phyloP scores from a whole-genome alignment of 1,140 invertebrate genomes.

The Eulimnadia texana region DNA sequence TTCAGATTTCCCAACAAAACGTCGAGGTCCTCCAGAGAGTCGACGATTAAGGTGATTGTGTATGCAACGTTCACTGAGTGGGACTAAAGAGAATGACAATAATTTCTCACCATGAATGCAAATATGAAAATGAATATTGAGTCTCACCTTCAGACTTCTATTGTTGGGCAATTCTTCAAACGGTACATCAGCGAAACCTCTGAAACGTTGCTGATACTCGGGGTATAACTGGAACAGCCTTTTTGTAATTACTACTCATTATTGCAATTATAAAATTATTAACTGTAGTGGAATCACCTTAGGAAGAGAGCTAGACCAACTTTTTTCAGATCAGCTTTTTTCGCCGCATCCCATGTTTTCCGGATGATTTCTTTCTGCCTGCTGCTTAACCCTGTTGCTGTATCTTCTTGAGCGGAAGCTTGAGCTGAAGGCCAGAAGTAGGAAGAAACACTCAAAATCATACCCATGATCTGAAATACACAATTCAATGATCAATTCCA shows the following conservation, averaged over 20 bases:
- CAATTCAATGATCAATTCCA: too few species aligned
- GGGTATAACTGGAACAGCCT: slow-evolving; percentile 46
- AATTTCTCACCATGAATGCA: too few species aligned
- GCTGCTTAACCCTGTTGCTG: slow-evolving; percentile 32
- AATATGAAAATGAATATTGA: too few species aligned
- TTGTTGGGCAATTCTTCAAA: slow-evolving; percentile 38
- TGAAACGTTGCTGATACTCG: slow-evolving; percentile 41
- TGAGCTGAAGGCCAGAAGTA: neutral
- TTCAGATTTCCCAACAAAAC: slow-evolving; percentile 43
- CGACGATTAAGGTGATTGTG: slow-evolving; percentile 42
- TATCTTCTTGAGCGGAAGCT: slow-evolving; percentile 20
- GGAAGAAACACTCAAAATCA: neutral
- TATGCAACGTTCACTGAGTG: slow-evolving; percentile 51
- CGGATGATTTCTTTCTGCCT: slow-evolving; percentile 34
- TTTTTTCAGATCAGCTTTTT: slow-evolving; percentile 30
- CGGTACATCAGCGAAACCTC: slow-evolving; percentile 38
- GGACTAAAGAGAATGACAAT: slow-evolving; percentile 30
- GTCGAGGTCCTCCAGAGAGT: slow-evolving; percentile 44
- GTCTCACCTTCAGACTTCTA: slow-evolving; percentile 37
- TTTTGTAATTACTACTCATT: neutral
- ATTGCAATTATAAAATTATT: neutral
- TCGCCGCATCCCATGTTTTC: slow-evolving; percentile 35
- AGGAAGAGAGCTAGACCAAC: slow-evolving; percentile 35
- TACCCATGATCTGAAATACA: neutral
- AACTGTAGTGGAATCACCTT: slow-evolving; percentile 28